Percentiles rank a stretch among this genome's conserved stretches.
phyloP scores from a whole-genome alignment of 2,113 vertebrate species.

The Eulemur macaco region DNA sequence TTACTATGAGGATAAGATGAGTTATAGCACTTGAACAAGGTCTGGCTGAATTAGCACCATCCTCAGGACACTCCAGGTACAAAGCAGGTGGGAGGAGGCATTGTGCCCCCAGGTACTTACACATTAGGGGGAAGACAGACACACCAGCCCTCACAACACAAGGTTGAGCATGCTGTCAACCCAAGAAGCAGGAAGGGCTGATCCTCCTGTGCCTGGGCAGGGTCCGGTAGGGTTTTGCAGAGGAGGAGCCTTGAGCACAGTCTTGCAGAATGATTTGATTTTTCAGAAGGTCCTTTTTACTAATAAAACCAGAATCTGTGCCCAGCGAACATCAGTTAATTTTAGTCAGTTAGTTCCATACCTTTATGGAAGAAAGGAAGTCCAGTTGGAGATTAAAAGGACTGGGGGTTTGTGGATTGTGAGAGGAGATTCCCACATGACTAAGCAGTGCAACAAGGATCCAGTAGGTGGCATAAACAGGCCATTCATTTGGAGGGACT shows the following conservation, averaged over 20 bases:
- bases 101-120: not conserved
- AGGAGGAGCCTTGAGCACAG: not conserved
- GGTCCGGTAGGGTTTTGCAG: not conserved
- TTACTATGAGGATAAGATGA: not conserved
- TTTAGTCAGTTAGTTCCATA: not conserved
- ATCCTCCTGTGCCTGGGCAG: not conserved
- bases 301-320: not conserved
- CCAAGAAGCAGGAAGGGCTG: not conserved
- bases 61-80: not conserved
- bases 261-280: not conserved
- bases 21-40: not conserved
- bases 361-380: not conserved
- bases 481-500: not conserved
- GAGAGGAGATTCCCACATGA: not conserved
- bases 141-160: not conserved
- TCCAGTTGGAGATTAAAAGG: not conserved
- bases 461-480: slow-evolving; percentile 82
- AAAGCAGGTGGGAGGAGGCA: not conserved
- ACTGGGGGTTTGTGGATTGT: not conserved
- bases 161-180: not conserved
- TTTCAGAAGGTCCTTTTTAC: not conserved
- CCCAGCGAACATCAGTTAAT: not conserved
- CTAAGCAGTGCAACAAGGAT: slow-evolving; percentile 55
- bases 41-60: not conserved
- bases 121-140: not conserved